Percentiles rank a stretch among this genome's conserved stretches.
phyloP scores from a whole-genome alignment of 2,113 vertebrate species.

The Heterotis niloticus region DNA sequence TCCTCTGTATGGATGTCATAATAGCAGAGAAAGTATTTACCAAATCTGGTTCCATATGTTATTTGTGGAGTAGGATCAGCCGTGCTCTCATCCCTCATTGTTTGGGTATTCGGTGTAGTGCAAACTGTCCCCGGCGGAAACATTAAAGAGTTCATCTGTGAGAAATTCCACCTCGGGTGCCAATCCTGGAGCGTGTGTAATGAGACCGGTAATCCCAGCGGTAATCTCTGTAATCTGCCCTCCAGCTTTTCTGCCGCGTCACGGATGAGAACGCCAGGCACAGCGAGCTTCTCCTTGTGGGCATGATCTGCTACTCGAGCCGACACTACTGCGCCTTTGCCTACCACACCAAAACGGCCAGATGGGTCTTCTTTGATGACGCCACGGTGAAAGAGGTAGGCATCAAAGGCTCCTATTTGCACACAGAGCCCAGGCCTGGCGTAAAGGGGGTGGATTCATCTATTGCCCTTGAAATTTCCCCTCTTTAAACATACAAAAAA shows the following conservation, averaged over 20 bases:
- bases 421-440: neutral
- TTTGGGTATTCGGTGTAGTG: too few relatives aligned
- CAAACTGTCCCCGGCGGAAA: too few relatives aligned
- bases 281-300: constrained; percentile 89
- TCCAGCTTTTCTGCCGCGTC: constrained; percentile 91
- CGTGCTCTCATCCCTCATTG: too few relatives aligned
- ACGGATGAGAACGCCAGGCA: constrained; percentile 91
- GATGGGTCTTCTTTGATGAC: constrained; percentile 97
- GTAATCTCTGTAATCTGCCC: constrained; percentile 34
- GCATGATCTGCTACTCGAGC: constrained; percentile 95
- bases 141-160: too few relatives aligned
- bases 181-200: neutral
- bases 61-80: too few relatives aligned
- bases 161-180: too few relatives aligned
- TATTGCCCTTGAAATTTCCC: neutral
- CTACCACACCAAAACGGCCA: constrained; percentile 92
- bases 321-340: constrained; percentile 95
- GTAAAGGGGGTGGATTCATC: neutral
- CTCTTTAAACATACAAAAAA: too few relatives aligned
- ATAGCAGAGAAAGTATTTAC: too few relatives aligned
- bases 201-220: neutral
- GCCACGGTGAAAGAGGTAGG: constrained; percentile 95
- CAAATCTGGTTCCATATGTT: too few relatives aligned
- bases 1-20: too few relatives aligned
- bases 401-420: neutral